A percentile compares a stretch with the other conserved stretches of the same genome.
These are phyloP conservation scores for Noctua fimbriata DNA, from an alignment of 2,888 invertebrate genomes.

Conservation along the genomic window DNA sequence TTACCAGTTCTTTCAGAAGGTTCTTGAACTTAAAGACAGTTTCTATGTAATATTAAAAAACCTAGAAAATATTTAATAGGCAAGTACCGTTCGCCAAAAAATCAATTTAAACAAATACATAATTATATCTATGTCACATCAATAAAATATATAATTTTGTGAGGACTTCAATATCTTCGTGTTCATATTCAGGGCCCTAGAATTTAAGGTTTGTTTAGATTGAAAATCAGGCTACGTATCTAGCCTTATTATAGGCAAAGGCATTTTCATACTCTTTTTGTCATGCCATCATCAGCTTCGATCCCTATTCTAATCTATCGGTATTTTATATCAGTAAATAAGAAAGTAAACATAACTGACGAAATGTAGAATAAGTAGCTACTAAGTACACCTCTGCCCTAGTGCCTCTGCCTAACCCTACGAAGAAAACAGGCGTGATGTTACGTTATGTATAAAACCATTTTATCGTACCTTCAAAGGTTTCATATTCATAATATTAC, in stretches of 20 bases:
- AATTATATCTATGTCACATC: neutral
- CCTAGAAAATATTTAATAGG: neutral
- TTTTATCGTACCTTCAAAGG: slow-evolving; percentile 14
- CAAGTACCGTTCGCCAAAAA: neutral
- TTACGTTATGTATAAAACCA: neutral
- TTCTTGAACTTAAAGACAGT: neutral
- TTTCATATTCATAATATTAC: slow-evolving; percentile 21
- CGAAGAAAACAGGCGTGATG: neutral
- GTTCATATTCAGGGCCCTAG: neutral
- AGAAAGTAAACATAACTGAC: too few relatives aligned
- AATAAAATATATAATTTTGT: neutral
- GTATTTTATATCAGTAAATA: neutral
- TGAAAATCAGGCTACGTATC: too few relatives aligned
- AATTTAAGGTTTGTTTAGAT: neutral
- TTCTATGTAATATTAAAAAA: neutral
- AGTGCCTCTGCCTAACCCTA: neutral
- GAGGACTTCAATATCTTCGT: slow-evolving; percentile 7
- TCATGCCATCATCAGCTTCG: neutral
- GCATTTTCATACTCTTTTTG: neutral
- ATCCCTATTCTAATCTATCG: neutral
- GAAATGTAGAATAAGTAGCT: too few relatives aligned
- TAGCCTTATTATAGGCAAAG: too few relatives aligned
- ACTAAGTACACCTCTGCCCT: too few relatives aligned
- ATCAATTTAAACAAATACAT: neutral
- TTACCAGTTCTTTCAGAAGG: neutral